phyloP scores from a whole-genome alignment of 2,888 invertebrate species.

The Volucella inanis region DNA sequence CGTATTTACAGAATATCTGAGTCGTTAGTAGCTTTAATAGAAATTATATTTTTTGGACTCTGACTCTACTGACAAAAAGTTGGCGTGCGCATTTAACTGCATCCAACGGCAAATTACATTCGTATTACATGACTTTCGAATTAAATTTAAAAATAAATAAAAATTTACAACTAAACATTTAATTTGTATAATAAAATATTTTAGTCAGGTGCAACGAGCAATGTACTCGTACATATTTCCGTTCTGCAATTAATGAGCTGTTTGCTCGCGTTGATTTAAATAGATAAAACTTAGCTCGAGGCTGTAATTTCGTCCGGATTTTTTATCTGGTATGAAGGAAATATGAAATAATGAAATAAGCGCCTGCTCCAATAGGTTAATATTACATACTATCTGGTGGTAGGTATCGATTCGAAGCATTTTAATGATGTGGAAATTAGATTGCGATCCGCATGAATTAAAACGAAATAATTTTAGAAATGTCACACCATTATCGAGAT shows the following conservation, averaged over 20 bases:
- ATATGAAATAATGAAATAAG: no score
- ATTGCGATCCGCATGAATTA: slow-evolving; percentile 26
- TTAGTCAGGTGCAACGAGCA: slow-evolving; percentile 5
- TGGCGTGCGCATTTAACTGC: neutral
- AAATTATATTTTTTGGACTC: neutral
- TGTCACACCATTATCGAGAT: no score
- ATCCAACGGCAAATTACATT: neutral
- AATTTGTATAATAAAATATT: slow-evolving; percentile 12
- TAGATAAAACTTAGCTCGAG: neutral
- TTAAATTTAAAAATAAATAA: neutral
- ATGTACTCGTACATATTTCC: neutral
- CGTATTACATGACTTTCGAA: no score
- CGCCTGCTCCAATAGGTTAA: no score
- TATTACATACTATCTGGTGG: no score
- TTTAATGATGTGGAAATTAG: slow-evolving; percentile 39
- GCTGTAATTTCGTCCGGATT: no score
- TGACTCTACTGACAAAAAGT: neutral
- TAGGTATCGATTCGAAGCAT: neutral
- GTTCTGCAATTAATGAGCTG: neutral
- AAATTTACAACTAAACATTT: slow-evolving; percentile 2
- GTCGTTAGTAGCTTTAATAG: no score
- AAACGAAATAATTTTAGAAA: slow-evolving; percentile 10
- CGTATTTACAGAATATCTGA: no score
- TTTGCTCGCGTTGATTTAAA: neutral
- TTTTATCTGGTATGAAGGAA: no score